Base-by-base conservation (phyloP, 2,113 vertebrate genomes). In the Amphiprion ocellaris region DNA sequence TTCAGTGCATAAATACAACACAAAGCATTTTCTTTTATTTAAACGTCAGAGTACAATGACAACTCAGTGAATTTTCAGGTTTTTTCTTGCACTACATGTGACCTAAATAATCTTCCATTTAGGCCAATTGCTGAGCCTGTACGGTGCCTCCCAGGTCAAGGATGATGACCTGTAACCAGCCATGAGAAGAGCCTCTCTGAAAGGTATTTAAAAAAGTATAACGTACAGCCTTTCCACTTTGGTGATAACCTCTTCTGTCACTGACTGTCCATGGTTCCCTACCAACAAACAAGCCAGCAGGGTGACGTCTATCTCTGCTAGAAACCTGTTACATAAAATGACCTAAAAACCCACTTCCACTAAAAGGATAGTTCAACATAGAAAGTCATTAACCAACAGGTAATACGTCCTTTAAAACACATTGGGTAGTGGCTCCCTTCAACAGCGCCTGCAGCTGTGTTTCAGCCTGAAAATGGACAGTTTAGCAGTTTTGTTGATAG, bases 321-420 rank as follows among this genome's bases (percentile, higher is more conserved):
- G 65, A 33, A 60, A 71, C 77, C 37, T 74, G 79, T 93, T 93
- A 83, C 74, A 81, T 91, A 86, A 88, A 92, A 86, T 76, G 89
- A 90, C 93, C 93, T 82, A 88, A 89, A 92, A 93, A 94, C 92
- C 93, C 84, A 93, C 84, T 93, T 94, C 70, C 59, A 59, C 62
- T 84, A 63, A 85, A 89, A 79, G 66, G 85, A 84, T 69, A 87
- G 77, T 89, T 82, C 74, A 77, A 84, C 79, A 86, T 60, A 87
- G 85, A 90, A 89, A 88, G 85, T 90, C 85, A 90, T 92, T 93
- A 94, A 88, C 86, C 62, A 77, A 87, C 90, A 93, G 89, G 90
- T 93, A 88, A 87, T 55, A 61, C 61, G 82, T 87, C 85, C 73
- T 89, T 92, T 85, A 90, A 82, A 90, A 74, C 58, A 78, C 69